Evolutionary conservation across 2,797 vertebrate species (phyloP), one percentile per base, ranked within the genome.

Genomic region (Pristis pectinata): DNA sequence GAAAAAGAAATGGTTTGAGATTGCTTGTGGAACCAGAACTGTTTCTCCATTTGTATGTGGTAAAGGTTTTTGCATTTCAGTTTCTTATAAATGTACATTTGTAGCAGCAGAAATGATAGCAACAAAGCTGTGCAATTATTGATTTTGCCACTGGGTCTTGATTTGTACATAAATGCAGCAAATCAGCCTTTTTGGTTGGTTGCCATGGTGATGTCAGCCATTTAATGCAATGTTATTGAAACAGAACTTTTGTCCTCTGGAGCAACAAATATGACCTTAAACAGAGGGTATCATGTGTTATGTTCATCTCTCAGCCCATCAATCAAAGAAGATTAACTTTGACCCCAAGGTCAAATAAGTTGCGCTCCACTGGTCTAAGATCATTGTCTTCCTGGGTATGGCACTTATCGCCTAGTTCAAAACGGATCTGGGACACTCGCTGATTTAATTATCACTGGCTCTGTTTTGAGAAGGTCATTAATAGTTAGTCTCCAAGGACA

Each of bases 231-330:
- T 37, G n/a, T 91, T 91, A 67, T 91, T 91, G 34, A 91, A 67
- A 67, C 19, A 41, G 85, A 91, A 91, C 59, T 67, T 37, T 61
- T 91, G 87, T 64, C 59, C 19, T 64, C 37, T 41, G 64, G n/a
- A 87, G n/a, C 59, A n/a, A 91, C 34, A 91, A 61, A 91, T 67
- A 67, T 64, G n/a, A 64, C n/a, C 59, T 91, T 41, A 67, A 64
- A 61, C 87, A 64, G 59, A 91, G 91, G 37, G 87, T 91, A 91
- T 91, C 87, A 91, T 64, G 87, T 91, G n/a, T 91, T 91, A 37
- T 59, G 53, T 64, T 91, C n/a, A 8, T 61, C 87, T 61, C 59
- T 64, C 59, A 67, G 87, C 41, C 87, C 22, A 91, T 91, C 87
- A 64, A 91, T 91, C 87, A 91, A 67, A 67, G 87, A 91, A 61